Evolutionary conservation across 2,888 invertebrate genomes (phyloP), one percentile per base, ranked within the genome.

Genomic region (Oscheius sp.): DNA sequence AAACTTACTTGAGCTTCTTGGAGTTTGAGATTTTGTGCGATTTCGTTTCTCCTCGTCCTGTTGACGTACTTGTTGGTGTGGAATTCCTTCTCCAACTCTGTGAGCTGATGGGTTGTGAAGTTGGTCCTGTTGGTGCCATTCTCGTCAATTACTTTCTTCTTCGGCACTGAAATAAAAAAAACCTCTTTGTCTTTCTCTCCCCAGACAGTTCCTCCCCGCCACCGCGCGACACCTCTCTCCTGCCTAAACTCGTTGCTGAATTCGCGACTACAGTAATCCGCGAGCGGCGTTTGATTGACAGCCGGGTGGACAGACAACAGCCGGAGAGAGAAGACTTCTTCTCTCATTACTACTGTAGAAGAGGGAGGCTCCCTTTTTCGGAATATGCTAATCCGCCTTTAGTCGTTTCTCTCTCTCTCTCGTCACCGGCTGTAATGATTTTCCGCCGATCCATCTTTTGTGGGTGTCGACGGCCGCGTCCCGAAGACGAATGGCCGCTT

Each of bases 21-120:
- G 64, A 98, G 91, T 86, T 95, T 94, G 66, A 98, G 89, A 2
- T 95, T 93, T 2, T 94, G 93, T 0, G 98, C 98, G 80, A 98
- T 98, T 89, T 98, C 98, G 87, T 97, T 96, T 83, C 98, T 91
- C 79, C 97, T 90, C 42, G 96, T 96, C 81, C 97, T 90, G 42
- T 97, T 98, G 86, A 98, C 91, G 90, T 98, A 98, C 89, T 96
- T 96, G 90, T 96, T 96, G 89, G 96, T 97, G 88, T 97, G 97
- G 89, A 97, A 98, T 88, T 98, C 97, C 87, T 98, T 98, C 88
- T 98, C 98, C 79, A 98, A 90, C 88, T 98, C 98, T 1, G 97
- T 98, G 76, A 98, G 91, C 88, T 98, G 98, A 89, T 97, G 97
- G 89, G 97, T 98, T 80, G 96, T 96, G 90, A 98, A 98, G 89